These are phyloP conservation scores for Prorops nasuta DNA, from an alignment of 1,140 invertebrate genomes.

Conservation along the genomic window DNA sequence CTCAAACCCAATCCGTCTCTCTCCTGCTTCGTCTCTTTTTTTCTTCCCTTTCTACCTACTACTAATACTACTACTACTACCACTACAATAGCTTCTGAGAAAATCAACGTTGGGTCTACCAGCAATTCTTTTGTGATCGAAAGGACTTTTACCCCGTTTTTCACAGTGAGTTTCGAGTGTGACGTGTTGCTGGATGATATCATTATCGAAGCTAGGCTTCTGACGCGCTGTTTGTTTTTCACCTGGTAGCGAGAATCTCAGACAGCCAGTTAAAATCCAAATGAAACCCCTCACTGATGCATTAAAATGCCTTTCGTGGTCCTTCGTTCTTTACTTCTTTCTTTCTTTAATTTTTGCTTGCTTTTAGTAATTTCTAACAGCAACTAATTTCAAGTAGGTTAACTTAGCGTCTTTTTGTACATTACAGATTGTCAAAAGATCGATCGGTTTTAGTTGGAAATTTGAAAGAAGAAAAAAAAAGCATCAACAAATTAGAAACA, in stretches of 20 bases:
- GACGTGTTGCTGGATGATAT: background rate
- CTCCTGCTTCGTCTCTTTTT: background rate
- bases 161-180: background rate
- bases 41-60: too few species aligned
- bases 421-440: conserved; percentile 22
- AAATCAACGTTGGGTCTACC: background rate
- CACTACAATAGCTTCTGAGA: background rate
- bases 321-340: conserved; percentile 1
- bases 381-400: conserved; percentile 10
- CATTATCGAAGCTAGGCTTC: background rate
- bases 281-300: background rate
- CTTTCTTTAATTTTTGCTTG: background rate
- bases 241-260: background rate
- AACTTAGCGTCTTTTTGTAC: conserved; percentile 4
- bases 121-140: background rate
- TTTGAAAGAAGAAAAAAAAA: background rate
- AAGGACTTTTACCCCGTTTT: background rate
- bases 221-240: background rate
- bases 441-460: too few species aligned
- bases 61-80: background rate
- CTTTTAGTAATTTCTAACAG: background rate
- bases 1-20: background rate
- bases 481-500: conserved; percentile 20
- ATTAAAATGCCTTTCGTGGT: background rate
- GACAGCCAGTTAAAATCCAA: background rate